Evolutionary conservation across 2,113 vertebrate species (phyloP).

Genomic region (Sinocyclocheilus maitianheensis): DNA sequence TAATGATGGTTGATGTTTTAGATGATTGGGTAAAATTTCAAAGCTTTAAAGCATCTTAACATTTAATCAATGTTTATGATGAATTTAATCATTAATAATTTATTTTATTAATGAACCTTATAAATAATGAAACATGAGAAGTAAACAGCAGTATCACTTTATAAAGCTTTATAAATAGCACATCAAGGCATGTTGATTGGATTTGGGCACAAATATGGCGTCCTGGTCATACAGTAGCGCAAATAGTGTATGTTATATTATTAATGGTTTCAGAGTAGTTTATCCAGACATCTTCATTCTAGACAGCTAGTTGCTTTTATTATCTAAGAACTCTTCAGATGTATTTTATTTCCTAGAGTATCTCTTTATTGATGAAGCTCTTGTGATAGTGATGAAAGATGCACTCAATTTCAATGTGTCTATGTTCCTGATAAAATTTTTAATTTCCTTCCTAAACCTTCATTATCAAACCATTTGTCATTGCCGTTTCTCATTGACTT

Average conservation of each 20-base stretch:
- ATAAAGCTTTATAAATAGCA: neutral
- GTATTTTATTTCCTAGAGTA: neutral
- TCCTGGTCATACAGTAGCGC: neutral
- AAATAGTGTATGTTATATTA: neutral
- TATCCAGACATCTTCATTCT: neutral
- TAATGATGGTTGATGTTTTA: neutral
- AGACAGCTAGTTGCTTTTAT: neutral
- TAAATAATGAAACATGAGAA: neutral
- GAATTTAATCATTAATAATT: neutral
- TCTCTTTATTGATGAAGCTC: neutral
- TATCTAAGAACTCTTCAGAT: neutral
- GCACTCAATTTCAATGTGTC: constrained; percentile 7
- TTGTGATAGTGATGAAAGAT: constrained; percentile 11
- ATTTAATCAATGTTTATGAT: neutral
- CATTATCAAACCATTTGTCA: constrained; percentile 35
- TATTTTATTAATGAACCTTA: neutral
- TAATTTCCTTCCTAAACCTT: constrained; percentile 24
- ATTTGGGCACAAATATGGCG: neutral
- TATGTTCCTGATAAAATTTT: constrained; percentile 2
- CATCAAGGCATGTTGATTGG: neutral
- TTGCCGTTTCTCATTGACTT: constrained; percentile 18
- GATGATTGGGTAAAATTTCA: neutral
- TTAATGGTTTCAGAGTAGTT: neutral
- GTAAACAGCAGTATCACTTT: neutral
- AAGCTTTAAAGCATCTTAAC: neutral